These are phyloP conservation scores for Chymomyza amoena DNA, from an alignment of 2,888 invertebrate species.

Conservation along the genomic window DNA sequence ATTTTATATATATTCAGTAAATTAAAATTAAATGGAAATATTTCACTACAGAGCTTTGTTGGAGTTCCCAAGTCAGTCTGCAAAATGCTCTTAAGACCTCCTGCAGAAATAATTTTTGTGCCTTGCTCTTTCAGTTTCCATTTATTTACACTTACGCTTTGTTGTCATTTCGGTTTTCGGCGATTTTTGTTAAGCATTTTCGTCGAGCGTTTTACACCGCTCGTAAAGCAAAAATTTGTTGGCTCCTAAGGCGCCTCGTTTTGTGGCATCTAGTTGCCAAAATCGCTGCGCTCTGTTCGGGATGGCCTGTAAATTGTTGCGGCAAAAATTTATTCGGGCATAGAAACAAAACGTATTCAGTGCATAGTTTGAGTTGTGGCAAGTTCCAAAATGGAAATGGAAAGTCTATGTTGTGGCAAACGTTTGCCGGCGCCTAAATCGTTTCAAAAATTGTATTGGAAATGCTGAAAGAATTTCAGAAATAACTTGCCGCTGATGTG, in stretches of 20 bases:
- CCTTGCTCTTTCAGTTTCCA: conserved; percentile 27
- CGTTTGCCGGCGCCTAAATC: conserved; percentile 53
- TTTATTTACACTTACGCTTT: conserved; percentile 7
- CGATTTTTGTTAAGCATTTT: conserved; percentile 50
- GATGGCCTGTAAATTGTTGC: conserved; percentile 39
- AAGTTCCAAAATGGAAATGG: background rate
- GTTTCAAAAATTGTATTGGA: conserved; percentile 13
- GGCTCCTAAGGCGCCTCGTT: conserved; percentile 45
- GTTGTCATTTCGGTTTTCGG: conserved; percentile 38
- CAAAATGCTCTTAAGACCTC: background rate
- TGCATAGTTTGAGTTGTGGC: background rate
- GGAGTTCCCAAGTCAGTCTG: background rate
- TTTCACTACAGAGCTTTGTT: background rate
- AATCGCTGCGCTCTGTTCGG: conserved; percentile 59
- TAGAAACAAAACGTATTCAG: background rate
- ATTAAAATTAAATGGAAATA: background rate
- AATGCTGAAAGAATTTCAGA: conserved; percentile 15
- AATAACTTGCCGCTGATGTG: conserved; percentile 37
- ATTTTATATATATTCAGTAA: background rate
- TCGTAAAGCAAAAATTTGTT: conserved; percentile 43
- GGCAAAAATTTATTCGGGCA: conserved; percentile 6
- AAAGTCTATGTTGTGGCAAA: conserved; percentile 8
- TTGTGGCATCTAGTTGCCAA: conserved; percentile 63
- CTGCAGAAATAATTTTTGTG: conserved; percentile 10
- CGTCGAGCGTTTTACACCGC: conserved; percentile 22